Evolutionary conservation across 2,113 vertebrate species (phyloP).

Genomic region (Phalacrocorax pelagicus): DNA sequence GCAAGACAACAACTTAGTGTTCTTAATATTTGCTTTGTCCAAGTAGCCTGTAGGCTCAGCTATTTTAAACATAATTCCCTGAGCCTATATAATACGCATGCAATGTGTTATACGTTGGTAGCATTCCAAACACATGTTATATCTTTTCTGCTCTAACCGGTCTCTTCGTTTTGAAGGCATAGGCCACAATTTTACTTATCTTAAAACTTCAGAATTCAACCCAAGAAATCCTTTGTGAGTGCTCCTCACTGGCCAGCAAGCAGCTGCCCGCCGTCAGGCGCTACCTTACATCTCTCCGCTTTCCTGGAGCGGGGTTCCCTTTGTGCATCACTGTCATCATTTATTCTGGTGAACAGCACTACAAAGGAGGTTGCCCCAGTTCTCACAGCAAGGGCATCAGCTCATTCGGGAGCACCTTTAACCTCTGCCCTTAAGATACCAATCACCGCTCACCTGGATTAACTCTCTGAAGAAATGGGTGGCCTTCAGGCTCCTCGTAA

Average conservation of each 20-base stretch:
- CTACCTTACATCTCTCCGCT: background rate
- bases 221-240: background rate
- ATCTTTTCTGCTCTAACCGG: background rate
- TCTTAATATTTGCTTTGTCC: background rate
- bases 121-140: background rate
- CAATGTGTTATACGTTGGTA: background rate
- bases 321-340: background rate
- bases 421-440: background rate
- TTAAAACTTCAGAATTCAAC: background rate
- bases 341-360: background rate
- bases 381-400: background rate
- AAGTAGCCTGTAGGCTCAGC: background rate
- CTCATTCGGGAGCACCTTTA: background rate
- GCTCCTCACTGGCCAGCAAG: background rate
- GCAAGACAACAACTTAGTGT: background rate
- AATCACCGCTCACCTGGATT: background rate
- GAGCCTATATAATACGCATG: background rate
- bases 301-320: fast-evolving
- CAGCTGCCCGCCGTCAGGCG: background rate
- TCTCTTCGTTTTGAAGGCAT: background rate
- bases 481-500: background rate
- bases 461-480: background rate
- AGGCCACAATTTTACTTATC: background rate
- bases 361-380: background rate
- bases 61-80: background rate